These are phyloP conservation scores for Microcebus tavaratra DNA, from an alignment of 2,113 vertebrate species.

Conservation along the genomic window DNA sequence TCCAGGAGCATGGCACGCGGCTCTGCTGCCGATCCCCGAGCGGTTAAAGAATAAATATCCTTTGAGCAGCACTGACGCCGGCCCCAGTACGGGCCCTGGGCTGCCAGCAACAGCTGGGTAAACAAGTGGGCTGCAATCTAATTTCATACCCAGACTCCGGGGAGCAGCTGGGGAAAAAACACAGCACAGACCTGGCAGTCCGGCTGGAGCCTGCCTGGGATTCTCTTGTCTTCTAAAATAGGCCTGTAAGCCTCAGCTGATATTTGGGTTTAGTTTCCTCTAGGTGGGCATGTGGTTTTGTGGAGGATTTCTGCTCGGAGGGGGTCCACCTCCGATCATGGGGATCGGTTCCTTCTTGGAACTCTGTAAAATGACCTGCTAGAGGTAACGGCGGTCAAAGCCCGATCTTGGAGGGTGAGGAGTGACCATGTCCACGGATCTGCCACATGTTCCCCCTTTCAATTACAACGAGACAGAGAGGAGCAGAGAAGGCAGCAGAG, in stretches of 20 bases:
- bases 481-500: background rate
- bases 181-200: background rate
- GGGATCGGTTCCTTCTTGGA: background rate
- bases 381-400: background rate
- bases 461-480: background rate
- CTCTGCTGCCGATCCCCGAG: background rate
- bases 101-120: slow-evolving; percentile 53
- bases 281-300: background rate
- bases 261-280: background rate
- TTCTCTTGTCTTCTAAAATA: background rate
- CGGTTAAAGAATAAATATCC: background rate
- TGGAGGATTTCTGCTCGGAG: background rate
- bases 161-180: background rate
- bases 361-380: background rate
- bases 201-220: background rate
- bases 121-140: slow-evolving; percentile 14
- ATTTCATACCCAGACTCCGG: background rate
- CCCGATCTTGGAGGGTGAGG: background rate
- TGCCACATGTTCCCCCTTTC: background rate
- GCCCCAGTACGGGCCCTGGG: background rate
- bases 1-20: background rate
- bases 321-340: background rate
- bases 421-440: background rate
- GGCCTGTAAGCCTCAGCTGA: background rate
- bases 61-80: background rate